Evolutionary conservation across 2,888 invertebrate genomes (phyloP), one percentile per base, ranked within the genome.

Genomic region (Meliscaeva auricollis): DNA sequence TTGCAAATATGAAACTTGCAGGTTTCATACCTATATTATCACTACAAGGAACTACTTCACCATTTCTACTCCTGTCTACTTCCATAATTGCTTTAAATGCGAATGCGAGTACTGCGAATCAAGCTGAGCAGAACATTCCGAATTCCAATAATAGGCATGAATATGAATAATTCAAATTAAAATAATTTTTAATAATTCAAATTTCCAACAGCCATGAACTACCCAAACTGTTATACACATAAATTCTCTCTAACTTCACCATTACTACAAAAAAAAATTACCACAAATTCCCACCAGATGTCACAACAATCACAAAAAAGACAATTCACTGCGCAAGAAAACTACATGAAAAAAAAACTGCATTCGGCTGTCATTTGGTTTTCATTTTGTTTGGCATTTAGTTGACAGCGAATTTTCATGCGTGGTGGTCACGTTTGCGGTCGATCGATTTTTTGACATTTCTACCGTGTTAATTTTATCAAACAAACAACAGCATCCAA

Each of bases 391-490:
- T 87, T 87, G 85, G 82, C 87, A 87, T 83, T 88, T 84, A 88
- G 88, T 88, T 89, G 88, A 88, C 88, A 89, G 87, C 75, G 87
- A 88, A 79, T 81, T 87, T 88, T 85, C 88, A 87, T 87, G 87
- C 87, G 87, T 77, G 87, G 38, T 81, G 87, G 88, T 85, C 87
- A 88, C 84, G 79, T 80, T 44, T 66, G 85, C 79, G 87, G 87
- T 87, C 72, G 73, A 74, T 75, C 76, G 64, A 73, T 83, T 75
- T 68, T 87, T 87, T 87, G 87, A 87, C 87, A 87, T 79, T 87
- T 87, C 66, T 79, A 74, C 73, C 74, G 73, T 56, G 76, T 38
- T 64, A 35, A 9, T 11, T 69, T 22, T 46, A 79, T 72, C 62
- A 44, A 41, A 15, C 17, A 64, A 44, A 15, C 8, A 56, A 44